Evolutionary conservation across 92 coral and sea anemone species (phyloP).

Genomic region (Actinernus sp.): DNA sequence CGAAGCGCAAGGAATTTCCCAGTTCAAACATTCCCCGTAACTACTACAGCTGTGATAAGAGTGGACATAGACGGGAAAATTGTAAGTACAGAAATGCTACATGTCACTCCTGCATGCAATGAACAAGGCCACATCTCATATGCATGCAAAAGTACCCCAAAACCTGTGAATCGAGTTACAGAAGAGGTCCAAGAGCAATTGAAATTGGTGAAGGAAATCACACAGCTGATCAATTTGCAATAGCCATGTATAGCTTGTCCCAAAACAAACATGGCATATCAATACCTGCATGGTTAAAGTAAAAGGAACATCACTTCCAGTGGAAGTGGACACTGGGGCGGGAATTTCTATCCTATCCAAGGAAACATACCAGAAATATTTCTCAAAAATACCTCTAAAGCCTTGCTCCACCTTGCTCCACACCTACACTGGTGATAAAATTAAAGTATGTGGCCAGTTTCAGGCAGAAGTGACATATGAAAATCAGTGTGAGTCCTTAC

Average conservation of each 20-base stretch:
- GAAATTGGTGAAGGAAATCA: neutral
- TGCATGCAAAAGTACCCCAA: slow-evolving; percentile 22
- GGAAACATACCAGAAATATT: slow-evolving; percentile 45
- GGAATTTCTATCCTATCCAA: slow-evolving; percentile 33
- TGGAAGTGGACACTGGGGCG: slow-evolving; percentile 68
- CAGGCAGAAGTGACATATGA: slow-evolving; percentile 34
- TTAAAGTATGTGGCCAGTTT: slow-evolving; percentile 39
- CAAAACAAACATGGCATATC: slow-evolving; percentile 38
- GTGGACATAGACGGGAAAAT: slow-evolving; percentile 13
- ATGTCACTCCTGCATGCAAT: slow-evolving; percentile 8
- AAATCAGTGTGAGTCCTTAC: slow-evolving; percentile 44
- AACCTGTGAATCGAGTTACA: too few relatives aligned
- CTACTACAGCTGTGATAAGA: slow-evolving; percentile 32
- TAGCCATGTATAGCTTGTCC: slow-evolving; percentile 18
- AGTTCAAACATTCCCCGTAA: too few relatives aligned
- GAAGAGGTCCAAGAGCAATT: too few relatives aligned
- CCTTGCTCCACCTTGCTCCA: slow-evolving; percentile 41
- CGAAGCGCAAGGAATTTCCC: too few relatives aligned
- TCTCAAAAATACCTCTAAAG: slow-evolving; percentile 40
- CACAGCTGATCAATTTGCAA: slow-evolving; percentile 11
- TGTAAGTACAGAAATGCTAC: slow-evolving; percentile 47
- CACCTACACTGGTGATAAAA: slow-evolving; percentile 49
- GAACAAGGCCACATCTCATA: slow-evolving; percentile 28
- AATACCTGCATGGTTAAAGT: slow-evolving; percentile 39
- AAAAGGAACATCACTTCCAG: slow-evolving; percentile 14